These are phyloP conservation scores for Choreutis nemorana DNA, from an alignment of 2,888 invertebrate species.

Conservation along the genomic window DNA sequence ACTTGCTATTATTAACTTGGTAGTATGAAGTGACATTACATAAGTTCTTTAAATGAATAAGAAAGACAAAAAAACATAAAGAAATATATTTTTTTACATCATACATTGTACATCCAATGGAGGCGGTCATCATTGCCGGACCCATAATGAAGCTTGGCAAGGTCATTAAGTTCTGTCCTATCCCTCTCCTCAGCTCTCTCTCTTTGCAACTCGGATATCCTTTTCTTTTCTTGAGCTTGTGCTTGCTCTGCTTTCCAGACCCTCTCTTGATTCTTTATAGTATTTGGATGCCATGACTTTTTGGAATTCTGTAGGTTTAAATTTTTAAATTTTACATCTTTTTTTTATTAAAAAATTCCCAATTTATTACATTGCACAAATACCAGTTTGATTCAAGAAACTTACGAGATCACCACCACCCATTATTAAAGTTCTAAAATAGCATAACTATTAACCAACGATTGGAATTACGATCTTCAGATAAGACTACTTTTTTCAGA, in stretches of 20 bases:
- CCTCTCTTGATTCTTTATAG: constrained; percentile 78
- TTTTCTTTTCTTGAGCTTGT: constrained; percentile 72
- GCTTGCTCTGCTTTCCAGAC: constrained; percentile 83
- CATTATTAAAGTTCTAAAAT: too few relatives aligned
- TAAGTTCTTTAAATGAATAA: not conserved
- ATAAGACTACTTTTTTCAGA: too few relatives aligned
- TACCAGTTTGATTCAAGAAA: constrained; percentile 1
- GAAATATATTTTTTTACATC: constrained; percentile 6
- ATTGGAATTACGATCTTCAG: too few relatives aligned
- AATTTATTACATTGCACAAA: not conserved
- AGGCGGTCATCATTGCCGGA: constrained; percentile 68
- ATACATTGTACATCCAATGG: constrained; percentile 89
- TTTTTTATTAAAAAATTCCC: not conserved
- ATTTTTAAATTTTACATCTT: not conserved
- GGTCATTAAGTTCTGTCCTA: constrained; percentile 70
- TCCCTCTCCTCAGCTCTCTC: constrained; percentile 74
- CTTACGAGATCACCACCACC: constrained; percentile 53
- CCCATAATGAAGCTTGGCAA: constrained; percentile 63
- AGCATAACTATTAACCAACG: too few relatives aligned
- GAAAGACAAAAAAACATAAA: not conserved
- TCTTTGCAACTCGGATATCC: constrained; percentile 71
- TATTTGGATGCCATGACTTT: constrained; percentile 83
- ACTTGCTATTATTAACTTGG: not conserved
- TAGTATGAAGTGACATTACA: not conserved
- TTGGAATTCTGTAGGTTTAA: constrained; percentile 69